Conservation (phyloP, 2,888 invertebrate species). For the Troilus luridus region DNA sequence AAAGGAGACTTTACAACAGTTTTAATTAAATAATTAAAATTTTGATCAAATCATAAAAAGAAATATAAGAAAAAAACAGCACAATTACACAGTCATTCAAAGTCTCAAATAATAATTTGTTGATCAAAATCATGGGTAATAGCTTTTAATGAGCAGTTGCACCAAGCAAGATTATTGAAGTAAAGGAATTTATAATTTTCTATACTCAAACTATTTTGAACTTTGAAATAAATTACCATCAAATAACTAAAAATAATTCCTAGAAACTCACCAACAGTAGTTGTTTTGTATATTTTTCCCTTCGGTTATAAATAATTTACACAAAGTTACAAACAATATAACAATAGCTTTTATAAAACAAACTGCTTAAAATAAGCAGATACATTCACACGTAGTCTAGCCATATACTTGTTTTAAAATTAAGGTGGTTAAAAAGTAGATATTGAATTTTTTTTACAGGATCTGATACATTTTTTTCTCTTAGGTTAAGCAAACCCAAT, state of each 20-base stretch:
- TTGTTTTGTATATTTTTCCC: background rate
- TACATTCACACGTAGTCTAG: background rate
- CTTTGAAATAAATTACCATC: background rate
- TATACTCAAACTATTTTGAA: background rate
- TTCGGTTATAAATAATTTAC: background rate
- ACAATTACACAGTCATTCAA: background rate
- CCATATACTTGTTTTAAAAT: background rate
- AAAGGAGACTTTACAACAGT: background rate
- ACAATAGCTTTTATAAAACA: slow-evolving; percentile 16
- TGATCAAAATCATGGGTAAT: background rate
- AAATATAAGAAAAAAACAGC: background rate
- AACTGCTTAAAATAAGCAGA: slow-evolving; percentile 26
- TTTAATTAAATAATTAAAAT: background rate
- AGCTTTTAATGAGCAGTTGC: background rate
- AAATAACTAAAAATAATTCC: background rate
- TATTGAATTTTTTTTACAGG: background rate
- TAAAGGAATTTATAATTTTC: background rate
- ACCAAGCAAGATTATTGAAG: background rate
- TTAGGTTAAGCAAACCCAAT: background rate
- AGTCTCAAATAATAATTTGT: background rate
- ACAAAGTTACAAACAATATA: background rate
- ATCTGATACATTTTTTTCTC: background rate
- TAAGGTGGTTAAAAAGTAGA: background rate
- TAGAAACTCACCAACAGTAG: background rate
- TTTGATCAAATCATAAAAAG: background rate